A percentile compares a stretch with the other conserved stretches of the same genome.
phyloP scores from a whole-genome alignment of 2,113 vertebrate species.

The Fulica atra region DNA sequence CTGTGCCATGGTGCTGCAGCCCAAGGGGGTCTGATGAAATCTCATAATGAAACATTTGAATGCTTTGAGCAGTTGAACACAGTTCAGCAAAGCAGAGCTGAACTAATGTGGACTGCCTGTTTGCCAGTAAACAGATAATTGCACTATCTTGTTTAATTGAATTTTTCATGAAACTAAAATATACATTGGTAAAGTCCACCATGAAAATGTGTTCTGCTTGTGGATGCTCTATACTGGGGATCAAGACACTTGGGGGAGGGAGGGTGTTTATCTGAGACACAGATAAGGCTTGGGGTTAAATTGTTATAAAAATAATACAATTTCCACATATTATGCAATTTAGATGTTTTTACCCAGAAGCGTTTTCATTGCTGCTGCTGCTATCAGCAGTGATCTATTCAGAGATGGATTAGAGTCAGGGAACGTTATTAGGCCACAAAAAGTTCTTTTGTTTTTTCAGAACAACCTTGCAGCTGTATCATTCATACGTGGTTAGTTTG shows the following conservation, averaged over 20 bases:
- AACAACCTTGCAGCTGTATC: neutral
- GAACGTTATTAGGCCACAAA: neutral
- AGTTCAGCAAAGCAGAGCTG: slow-evolving; percentile 28
- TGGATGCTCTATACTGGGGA: neutral
- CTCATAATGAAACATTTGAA: neutral
- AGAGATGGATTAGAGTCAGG: neutral
- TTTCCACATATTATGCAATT: neutral
- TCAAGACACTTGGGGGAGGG: neutral
- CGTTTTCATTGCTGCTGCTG: neutral
- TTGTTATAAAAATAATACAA: neutral
- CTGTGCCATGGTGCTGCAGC: neutral
- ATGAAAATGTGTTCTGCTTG: neutral
- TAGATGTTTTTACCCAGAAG: neutral
- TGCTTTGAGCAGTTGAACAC: slow-evolving; percentile 25
- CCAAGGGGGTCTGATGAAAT: slow-evolving; percentile 19
- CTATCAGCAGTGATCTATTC: neutral
- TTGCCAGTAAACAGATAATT: slow-evolving; percentile 2
- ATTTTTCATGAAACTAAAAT: slow-evolving; percentile 14
- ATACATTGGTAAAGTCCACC: neutral
- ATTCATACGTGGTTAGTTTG: neutral
- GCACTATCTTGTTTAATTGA: slow-evolving; percentile 1
- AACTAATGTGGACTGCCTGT: slow-evolving; percentile 2
- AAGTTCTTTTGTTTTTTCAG: neutral
- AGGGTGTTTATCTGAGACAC: neutral
- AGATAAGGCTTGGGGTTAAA: neutral